Base-by-base conservation (phyloP, 2,888 invertebrate genomes). In the Chrysolina americana region DNA sequence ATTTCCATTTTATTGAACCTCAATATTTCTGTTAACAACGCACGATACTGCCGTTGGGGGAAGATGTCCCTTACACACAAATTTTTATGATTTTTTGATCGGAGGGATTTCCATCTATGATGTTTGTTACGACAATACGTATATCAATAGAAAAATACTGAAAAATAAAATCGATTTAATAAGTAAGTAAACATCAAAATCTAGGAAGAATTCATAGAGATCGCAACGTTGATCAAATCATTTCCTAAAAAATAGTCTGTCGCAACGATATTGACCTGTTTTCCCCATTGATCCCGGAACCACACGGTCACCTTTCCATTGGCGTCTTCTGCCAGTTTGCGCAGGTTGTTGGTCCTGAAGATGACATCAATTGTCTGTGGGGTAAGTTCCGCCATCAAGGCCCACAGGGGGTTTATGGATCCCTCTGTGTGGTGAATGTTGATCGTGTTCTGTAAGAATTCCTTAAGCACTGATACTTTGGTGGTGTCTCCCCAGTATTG, bases 351-450 rank as follows among this genome's bases (percentile, higher is more conserved):
- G 6, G 91, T 88, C 2, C 90, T 88, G 76, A 92, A 89, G 11
- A 93, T 85, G 21, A 94, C 90, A 80, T 93, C 92, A 44, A 91
- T 86, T 0, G 92, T 89, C 53, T 90, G 91, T 0, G 94, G 93
- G 0, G 94, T 94, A 64, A 94, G 89, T 87, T 94, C 93, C 0
- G 94, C 93, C 94, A 94, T 94, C 10, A 93, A 91, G 0, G 94
- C 92, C 87, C 90, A 90, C 80, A 92, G 84, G 0, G 91, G 91
- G 11, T 88, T 88, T 10, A 83, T 83, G 41, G 89, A 89, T 2
- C 89, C 68, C 4, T 41, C 36, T 10, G 56, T 88, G 71, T 87
- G 88, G 23, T 89, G 89, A 63, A 84, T 84, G 70, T 79, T 81
- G 36, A 88, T 86, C 1, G 86, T 79, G 11, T 82, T 82, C 15